These are phyloP conservation scores for Scaptomyza flava DNA, from an alignment of 2,888 invertebrate genomes.

Conservation along the genomic window DNA sequence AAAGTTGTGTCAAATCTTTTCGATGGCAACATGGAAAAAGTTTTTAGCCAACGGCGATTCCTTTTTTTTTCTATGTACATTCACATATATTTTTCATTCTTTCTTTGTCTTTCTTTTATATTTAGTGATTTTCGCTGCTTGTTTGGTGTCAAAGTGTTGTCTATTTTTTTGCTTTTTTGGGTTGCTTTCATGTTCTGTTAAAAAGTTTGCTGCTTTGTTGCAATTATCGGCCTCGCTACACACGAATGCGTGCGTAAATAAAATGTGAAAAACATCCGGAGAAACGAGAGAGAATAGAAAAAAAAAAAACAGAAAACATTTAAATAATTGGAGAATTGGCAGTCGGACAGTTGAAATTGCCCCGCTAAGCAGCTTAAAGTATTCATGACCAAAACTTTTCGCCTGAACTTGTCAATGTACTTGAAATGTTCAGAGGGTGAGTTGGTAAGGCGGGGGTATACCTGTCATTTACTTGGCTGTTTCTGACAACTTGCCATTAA, in stretches of 20 bases:
- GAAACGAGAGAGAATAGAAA: conserved; percentile 5
- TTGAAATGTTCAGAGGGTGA: conserved; percentile 6
- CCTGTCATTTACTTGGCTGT: conserved; percentile 61
- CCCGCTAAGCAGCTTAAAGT: conserved; percentile 38
- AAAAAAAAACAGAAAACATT: conserved; percentile 47
- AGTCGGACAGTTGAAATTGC: conserved; percentile 42
- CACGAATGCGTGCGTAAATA: conserved; percentile 75
- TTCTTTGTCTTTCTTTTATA: conserved; percentile 4
- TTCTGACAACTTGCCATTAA: conserved; percentile 73
- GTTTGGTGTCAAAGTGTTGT: conserved; percentile 71
- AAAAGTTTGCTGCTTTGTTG: conserved; percentile 61
- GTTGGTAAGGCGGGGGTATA: neutral
- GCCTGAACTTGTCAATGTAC: conserved; percentile 51
- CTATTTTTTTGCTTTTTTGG: conserved; percentile 57
- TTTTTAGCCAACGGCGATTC: conserved; percentile 63
- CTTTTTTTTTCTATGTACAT: neutral
- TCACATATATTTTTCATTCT: conserved; percentile 1
- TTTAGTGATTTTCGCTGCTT: conserved; percentile 14
- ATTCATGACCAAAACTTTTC: conserved; percentile 59
- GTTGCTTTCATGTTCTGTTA: conserved; percentile 47
- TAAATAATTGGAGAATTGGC: conserved; percentile 73
- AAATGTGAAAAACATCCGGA: conserved; percentile 36
- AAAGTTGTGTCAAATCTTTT: conserved; percentile 65
- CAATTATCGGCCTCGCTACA: conserved; percentile 77
- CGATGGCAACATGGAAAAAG: conserved; percentile 51